Percentiles rank a stretch among this genome's conserved stretches.
Evolutionary conservation across 2,113 vertebrate species (phyloP).

Genomic region (Axis porcinus): DNA sequence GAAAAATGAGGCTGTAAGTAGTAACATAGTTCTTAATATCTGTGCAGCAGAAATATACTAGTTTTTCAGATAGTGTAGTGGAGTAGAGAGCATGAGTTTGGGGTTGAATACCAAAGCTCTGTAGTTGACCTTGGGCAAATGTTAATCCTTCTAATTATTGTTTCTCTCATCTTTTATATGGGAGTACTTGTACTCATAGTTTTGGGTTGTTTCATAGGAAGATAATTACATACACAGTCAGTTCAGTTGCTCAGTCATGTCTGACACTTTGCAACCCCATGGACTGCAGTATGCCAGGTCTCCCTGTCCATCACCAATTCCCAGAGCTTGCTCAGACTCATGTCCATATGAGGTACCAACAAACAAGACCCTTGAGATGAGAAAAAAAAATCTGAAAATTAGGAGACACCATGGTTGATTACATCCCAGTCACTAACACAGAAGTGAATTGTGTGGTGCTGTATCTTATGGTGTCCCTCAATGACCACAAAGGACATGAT

Average conservation of each 20-base stretch:
- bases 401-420: not conserved
- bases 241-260: fast-evolving
- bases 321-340: not conserved
- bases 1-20: not conserved
- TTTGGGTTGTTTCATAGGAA: not conserved
- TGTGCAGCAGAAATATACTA: not conserved
- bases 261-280: not conserved
- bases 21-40: not conserved
- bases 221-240: not conserved
- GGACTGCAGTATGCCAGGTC: not conserved
- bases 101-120: not conserved
- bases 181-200: not conserved
- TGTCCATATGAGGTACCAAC: not conserved
- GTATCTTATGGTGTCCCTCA: not conserved
- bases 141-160: not conserved
- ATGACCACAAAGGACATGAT: not conserved
- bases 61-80: not conserved
- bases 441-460: not conserved
- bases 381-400: not conserved
- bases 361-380: not conserved
- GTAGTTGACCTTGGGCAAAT: not conserved
- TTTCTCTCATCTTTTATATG: not conserved
- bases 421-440: not conserved
- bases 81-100: not conserved
- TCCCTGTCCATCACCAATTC: not conserved